Base-by-base conservation (phyloP, 2,888 invertebrate species). In the Drosophila paramelanica region DNA sequence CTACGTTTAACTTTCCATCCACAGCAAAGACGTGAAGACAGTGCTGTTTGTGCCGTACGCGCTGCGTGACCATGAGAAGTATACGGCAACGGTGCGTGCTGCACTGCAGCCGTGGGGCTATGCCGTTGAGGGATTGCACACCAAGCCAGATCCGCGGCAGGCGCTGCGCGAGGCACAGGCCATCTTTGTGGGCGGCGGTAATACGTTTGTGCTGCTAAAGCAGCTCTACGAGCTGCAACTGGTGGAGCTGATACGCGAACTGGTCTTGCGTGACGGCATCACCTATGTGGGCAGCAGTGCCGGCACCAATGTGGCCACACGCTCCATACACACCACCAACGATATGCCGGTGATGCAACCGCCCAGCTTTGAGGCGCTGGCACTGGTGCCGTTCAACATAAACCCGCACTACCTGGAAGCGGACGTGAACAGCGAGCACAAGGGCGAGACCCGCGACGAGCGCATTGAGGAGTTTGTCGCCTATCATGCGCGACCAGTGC, bases 331-430 rank as follows among this genome's bases (percentile, higher is more conserved):
- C 83, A 97, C 97, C 5, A 97, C 97, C 49, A 97, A 97, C 93
- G 97, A 97, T 90, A 97, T 97, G 97, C 97, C 97, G 4, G 96
- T 97, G 62, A 94, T 94, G n/a, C 95, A 94, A 90, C 96, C 96
- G 42, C 96, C 96, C 27, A 93, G 88, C 47, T 91, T 97, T 92
- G 93, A 95, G 72, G 96, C 95, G 0, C 93, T 97, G 47, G 93
- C 93, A 39, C 93, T 97, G 58, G 94, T 97, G 13, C 96, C 96
- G 5, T 96, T 97, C 91, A 97, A 97, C 90, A 96, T 97, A 66
- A 97, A 97, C 91, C 96, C 97, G 10, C 97, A 97, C 92, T 97
- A 96, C 89, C 92, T 95, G 77, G 96, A 97, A 73, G 91, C 94
- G 27, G 93, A 94, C 76, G 92, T 93, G 10, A 68, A 78, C 23